Conservation (phyloP, 2,113 vertebrate species). For the Protomyctophum bolini region DNA sequence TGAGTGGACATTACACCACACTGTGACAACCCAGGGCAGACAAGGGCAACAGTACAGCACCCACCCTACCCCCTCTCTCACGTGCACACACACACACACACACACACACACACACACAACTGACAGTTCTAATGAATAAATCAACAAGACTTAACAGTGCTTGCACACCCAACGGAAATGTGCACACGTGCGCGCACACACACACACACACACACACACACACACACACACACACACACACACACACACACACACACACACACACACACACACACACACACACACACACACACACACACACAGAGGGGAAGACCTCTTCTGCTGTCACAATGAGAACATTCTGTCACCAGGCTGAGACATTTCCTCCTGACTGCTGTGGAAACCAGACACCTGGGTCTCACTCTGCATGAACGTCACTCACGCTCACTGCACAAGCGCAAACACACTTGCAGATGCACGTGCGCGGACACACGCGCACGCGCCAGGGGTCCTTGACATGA, state of each 20-base stretch:
- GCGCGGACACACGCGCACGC: no score
- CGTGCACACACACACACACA: slow-evolving; percentile 24
- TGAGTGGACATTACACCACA: slow-evolving; percentile 72
- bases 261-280: neutral
- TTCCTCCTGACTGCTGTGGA: slow-evolving; percentile 56
- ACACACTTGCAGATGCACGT: neutral
- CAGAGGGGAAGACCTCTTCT: slow-evolving; percentile 22
- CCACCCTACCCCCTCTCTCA: slow-evolving; percentile 45
- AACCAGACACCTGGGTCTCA: slow-evolving; percentile 54
- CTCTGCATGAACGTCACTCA: neutral
- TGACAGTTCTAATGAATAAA: no score
- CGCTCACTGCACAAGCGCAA: no score
- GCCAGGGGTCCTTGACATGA: no score
- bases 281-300: slow-evolving; percentile 38
- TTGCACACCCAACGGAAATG: no score
- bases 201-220: neutral
- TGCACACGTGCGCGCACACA: neutral
- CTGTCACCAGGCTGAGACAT: slow-evolving; percentile 63
- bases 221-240: neutral
- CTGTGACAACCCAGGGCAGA: slow-evolving; percentile 69
- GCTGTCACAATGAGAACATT: slow-evolving; percentile 49
- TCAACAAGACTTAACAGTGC: no score
- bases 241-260: neutral
- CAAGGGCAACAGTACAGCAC: slow-evolving; percentile 55
- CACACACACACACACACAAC: neutral